Conservation (phyloP, 1,140 invertebrate genomes). For the Mamestra configurata region DNA sequence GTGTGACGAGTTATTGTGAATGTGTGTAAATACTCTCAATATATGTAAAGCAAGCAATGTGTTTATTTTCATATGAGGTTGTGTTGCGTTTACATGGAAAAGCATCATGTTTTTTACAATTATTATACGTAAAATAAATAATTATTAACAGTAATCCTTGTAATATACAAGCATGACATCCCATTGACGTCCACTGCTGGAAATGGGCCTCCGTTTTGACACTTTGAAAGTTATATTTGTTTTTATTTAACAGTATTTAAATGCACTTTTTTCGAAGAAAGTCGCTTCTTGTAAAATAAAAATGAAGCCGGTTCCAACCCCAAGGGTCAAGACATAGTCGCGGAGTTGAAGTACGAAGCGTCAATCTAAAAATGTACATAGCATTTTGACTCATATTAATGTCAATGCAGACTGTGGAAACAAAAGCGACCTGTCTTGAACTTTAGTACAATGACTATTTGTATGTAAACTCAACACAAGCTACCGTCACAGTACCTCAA, state of each 20-base stretch:
- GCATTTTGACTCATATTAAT: no score
- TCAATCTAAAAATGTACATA: background rate
- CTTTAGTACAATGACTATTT: background rate
- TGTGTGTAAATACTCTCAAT: constrained; percentile 50
- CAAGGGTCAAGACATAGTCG: no score
- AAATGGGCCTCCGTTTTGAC: background rate
- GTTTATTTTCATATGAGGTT: constrained; percentile 33
- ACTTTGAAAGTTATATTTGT: background rate
- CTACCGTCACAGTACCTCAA: constrained; percentile 10
- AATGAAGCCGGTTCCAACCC: no score
- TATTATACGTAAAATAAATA: background rate
- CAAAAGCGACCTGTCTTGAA: no score
- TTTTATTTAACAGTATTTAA: no score
- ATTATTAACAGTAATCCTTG: background rate
- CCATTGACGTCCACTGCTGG: background rate
- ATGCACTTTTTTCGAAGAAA: no score
- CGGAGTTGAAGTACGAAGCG: background rate
- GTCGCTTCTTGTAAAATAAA: no score
- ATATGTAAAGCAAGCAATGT: constrained; percentile 1
- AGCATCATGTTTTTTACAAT: background rate
- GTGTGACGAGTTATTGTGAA: constrained; percentile 45
- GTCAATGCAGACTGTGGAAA: no score
- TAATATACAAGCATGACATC: background rate
- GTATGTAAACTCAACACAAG: constrained; percentile 19
- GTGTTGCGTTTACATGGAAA: constrained; percentile 29